Conservation (phyloP, 2,113 vertebrate genomes). For the Glaucomys volans region DNA sequence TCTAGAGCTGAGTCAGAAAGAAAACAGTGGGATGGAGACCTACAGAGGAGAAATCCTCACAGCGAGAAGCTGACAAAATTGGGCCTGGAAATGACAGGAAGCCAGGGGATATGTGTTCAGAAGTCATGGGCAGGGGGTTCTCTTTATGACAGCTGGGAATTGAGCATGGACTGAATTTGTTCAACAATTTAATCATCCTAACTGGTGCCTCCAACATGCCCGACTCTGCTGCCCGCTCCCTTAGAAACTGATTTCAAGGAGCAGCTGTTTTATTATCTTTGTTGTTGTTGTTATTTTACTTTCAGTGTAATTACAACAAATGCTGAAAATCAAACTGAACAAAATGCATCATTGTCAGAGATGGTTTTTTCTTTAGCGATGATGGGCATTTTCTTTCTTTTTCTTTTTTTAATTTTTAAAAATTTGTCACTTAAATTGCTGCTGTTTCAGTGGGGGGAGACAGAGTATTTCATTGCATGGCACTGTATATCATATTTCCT, state of each 20-base stretch:
- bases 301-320: slow-evolving; percentile 46
- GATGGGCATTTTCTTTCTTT: slow-evolving; percentile 69
- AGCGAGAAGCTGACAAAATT: slow-evolving; percentile 49
- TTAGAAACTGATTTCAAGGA: slow-evolving; percentile 3
- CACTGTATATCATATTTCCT: slow-evolving; percentile 77
- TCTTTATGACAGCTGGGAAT: background rate
- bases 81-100: slow-evolving; percentile 54
- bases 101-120: background rate
- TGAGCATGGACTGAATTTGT: background rate
- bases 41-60: slow-evolving; percentile 33
- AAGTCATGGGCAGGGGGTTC: background rate
- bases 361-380: slow-evolving; percentile 67
- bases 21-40: slow-evolving; percentile 42
- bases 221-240: background rate
- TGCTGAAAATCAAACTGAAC: slow-evolving; percentile 26
- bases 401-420: background rate
- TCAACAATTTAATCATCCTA: background rate
- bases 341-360: background rate
- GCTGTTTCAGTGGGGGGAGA: slow-evolving; percentile 74
- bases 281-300: background rate
- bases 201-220: background rate
- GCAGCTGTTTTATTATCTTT: background rate
- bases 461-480: slow-evolving; percentile 81
- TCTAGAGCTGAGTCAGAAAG: slow-evolving; percentile 62
- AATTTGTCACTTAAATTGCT: slow-evolving; percentile 71